phyloP scores from a whole-genome alignment of 1,140 invertebrate genomes.

The Platyscapa corneri region DNA sequence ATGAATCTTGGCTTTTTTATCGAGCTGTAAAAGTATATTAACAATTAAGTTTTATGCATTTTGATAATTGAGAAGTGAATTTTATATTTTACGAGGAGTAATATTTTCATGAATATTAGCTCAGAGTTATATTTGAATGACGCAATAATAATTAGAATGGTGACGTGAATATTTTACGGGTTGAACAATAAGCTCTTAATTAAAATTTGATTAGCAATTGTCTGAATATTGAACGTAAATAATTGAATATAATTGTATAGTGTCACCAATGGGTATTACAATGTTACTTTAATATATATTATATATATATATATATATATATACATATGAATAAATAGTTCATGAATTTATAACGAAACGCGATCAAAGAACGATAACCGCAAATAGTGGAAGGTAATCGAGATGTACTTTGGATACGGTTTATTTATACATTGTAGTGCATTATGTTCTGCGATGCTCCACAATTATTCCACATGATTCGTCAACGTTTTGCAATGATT shows the following conservation, averaged over 20 bases:
- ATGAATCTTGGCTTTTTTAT: neutral
- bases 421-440: constrained; percentile 24
- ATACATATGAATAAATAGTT: neutral
- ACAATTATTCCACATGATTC: constrained; percentile 48
- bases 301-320: too few species aligned
- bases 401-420: neutral
- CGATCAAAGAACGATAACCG: neutral
- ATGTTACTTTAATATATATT: too few species aligned
- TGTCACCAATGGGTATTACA: neutral
- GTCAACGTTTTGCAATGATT: constrained; percentile 31
- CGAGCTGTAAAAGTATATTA: neutral
- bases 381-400: neutral
- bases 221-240: neutral
- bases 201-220: neutral
- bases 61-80: neutral
- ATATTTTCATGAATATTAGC: neutral
- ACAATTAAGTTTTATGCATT: neutral
- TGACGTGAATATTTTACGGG: neutral
- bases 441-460: constrained; percentile 37
- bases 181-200: neutral
- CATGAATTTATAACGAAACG: constrained; percentile 10
- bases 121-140: neutral
- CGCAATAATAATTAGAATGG: neutral
- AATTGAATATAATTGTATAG: constrained; percentile 19
- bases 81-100: neutral